Evolutionary conservation across 2,888 invertebrate genomes (phyloP).

Genomic region (Trichacis sp.): DNA sequence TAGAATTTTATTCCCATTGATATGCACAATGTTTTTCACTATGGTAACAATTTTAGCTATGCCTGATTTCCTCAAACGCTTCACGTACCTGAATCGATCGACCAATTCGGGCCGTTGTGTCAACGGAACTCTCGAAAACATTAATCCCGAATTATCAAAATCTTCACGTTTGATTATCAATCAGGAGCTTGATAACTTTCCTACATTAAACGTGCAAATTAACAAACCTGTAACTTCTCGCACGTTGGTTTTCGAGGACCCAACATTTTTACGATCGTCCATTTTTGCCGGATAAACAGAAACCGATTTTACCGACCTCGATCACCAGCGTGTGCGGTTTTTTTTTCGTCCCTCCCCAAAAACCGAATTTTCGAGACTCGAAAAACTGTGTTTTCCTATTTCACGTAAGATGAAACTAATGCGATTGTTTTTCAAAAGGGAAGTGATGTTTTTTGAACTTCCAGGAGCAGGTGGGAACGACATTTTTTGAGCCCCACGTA

Average conservation of each 20-base stretch:
- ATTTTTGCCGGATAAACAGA: too few species aligned
- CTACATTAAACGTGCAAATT: neutral
- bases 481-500: conserved; percentile 69
- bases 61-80: conserved; percentile 69
- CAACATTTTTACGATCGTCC: too few species aligned
- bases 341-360: conserved; percentile 26
- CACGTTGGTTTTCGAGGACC: conserved; percentile 16
- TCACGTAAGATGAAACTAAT: conserved; percentile 58
- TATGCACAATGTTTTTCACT: conserved; percentile 69
- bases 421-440: conserved; percentile 69
- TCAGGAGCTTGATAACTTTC: neutral
- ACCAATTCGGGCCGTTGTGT: conserved; percentile 66
- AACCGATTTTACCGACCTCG: conserved; percentile 6
- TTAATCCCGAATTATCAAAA: too few species aligned
- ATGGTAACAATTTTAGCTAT: conserved; percentile 68
- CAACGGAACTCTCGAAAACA: conserved; percentile 54
- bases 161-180: too few species aligned
- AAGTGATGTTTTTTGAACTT: conserved; percentile 70
- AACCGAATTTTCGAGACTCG: conserved; percentile 31
- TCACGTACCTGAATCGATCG: conserved; percentile 68
- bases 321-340: conserved; percentile 35
- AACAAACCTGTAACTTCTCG: neutral
- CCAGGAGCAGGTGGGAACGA: conserved; percentile 70
- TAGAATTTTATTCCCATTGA: conserved; percentile 70
- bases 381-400: conserved; percentile 29